phyloP scores from a whole-genome alignment of 2,888 invertebrate species.

The Rhamphomyia laevipes region DNA sequence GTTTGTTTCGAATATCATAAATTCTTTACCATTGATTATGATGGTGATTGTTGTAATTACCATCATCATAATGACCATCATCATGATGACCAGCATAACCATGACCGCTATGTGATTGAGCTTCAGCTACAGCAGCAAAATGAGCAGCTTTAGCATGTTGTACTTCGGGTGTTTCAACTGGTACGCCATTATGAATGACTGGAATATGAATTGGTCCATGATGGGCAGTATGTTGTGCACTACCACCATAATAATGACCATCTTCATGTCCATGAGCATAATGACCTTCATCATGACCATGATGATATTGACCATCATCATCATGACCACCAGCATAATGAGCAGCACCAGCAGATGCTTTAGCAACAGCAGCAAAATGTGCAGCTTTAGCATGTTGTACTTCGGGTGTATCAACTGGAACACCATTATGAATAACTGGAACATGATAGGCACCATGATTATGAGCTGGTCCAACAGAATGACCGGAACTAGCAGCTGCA shows the following conservation, averaged over 20 bases:
- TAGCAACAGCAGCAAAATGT: conserved; percentile 33
- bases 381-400: conserved; percentile 39
- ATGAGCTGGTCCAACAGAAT: conserved; percentile 19
- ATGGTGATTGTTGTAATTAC: conserved; percentile 25
- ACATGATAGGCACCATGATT: conserved; percentile 29
- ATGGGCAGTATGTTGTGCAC: conserved; percentile 24
- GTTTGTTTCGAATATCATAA: too few species aligned
- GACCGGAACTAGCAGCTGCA: conserved; percentile 31
- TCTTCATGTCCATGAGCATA: conserved; percentile 21
- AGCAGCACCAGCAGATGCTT: conserved; percentile 24
- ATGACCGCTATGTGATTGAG: conserved; percentile 21
- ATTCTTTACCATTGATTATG: conserved; percentile 11
- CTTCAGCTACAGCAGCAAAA: conserved; percentile 33
- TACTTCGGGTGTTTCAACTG: conserved; percentile 42
- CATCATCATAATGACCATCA: conserved; percentile 26
- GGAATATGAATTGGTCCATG: conserved; percentile 38
- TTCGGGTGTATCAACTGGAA: conserved; percentile 42
- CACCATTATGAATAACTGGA: conserved; percentile 38
- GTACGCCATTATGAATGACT: conserved; percentile 39
- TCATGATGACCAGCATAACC: conserved; percentile 27
- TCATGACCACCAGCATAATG: conserved; percentile 18
- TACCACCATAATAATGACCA: conserved; percentile 16
- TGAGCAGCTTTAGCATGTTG: conserved; percentile 38
- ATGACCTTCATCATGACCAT: conserved; percentile 22
- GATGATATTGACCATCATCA: conserved; percentile 23